These are phyloP conservation scores for Oscarella lobularis DNA, from an alignment of 37 sponge, comb jelly and placozoan species.

Conservation along the genomic window DNA sequence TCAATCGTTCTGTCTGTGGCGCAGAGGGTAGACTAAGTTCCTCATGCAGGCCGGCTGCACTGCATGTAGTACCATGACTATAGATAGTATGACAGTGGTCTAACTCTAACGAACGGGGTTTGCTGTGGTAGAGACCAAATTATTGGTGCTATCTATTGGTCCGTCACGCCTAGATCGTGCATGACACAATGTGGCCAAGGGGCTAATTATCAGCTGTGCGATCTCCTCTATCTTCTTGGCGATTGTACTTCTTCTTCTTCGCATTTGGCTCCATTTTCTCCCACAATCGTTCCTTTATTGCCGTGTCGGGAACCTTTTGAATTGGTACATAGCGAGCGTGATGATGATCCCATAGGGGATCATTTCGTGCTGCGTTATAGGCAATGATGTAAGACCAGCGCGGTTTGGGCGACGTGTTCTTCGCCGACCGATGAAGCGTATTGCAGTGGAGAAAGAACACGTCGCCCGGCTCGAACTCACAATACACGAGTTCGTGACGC, in stretches of 20 bases:
- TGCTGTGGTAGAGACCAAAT: too few species aligned
- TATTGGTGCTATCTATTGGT: too few species aligned
- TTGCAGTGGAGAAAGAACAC: conserved; percentile 6
- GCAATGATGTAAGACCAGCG: conserved; percentile 12
- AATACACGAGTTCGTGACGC: not conserved
- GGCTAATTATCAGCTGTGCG: conserved; percentile 6
- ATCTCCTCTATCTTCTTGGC: conserved; percentile 5
- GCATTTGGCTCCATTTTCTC: not conserved
- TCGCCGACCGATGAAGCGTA: not conserved
- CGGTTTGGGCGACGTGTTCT: not conserved
- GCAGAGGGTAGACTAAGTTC: too few species aligned
- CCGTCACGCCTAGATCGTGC: too few species aligned
- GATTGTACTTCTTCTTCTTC: not conserved
- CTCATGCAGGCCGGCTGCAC: too few species aligned
- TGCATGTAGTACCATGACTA: too few species aligned
- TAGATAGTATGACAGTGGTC: too few species aligned
- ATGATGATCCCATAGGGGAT: conserved; percentile 8
- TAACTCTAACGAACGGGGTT: too few species aligned
- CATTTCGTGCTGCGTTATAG: conserved; percentile 3
- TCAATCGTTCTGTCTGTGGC: too few species aligned
- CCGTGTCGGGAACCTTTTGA: not conserved
- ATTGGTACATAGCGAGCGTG: not conserved
- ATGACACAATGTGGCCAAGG: too few species aligned
- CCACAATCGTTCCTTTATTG: not conserved
- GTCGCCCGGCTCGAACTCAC: not conserved